Evolutionary conservation across 2,797 vertebrate genomes (phyloP).

Genomic region (Acanthiza pusilla): DNA sequence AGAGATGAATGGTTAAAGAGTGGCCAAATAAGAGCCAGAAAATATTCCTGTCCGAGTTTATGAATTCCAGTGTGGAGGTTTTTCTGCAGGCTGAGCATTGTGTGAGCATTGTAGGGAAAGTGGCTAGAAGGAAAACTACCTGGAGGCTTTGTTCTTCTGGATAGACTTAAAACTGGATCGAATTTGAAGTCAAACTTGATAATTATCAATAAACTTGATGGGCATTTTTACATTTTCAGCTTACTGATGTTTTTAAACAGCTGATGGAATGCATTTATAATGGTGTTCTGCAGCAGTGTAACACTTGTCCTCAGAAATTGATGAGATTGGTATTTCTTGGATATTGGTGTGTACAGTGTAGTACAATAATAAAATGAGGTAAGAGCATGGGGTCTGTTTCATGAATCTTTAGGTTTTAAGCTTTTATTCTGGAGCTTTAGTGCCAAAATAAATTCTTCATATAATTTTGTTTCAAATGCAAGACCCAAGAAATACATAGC

Average conservation of each 20-base stretch:
- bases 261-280: neutral
- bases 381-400: neutral
- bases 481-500: conserved; percentile 28
- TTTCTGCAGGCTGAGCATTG: neutral
- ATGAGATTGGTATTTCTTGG: neutral
- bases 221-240: neutral
- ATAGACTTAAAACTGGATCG: neutral
- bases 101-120: neutral
- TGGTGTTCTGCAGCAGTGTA: neutral
- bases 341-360: neutral
- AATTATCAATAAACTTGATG: neutral
- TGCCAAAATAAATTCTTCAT: conserved; percentile 9
- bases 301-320: neutral
- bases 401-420: neutral
- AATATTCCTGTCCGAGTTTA: neutral
- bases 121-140: neutral
- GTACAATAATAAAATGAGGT: neutral
- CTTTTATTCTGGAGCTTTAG: neutral
- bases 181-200: neutral
- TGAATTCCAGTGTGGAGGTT: neutral
- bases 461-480: neutral
- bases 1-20: neutral
- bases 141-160: neutral
- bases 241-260: neutral
- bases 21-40: neutral